Percentiles rank a stretch among this genome's conserved stretches.
Conservation (phyloP, 2,797 vertebrate species). For the Dipus sagitta region DNA sequence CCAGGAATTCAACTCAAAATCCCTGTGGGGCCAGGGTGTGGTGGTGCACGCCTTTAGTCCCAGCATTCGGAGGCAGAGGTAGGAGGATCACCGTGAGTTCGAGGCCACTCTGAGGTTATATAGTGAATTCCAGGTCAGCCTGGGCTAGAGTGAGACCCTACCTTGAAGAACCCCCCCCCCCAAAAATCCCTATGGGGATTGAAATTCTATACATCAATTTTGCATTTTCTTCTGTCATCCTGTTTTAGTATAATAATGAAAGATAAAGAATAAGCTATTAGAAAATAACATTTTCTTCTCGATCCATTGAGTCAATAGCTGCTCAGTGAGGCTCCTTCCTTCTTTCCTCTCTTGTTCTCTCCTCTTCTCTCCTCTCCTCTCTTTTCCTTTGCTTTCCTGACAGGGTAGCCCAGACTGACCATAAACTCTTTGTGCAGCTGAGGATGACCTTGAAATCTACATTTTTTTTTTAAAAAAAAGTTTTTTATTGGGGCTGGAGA, state of each 20-base stretch:
- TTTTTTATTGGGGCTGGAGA: too few species aligned
- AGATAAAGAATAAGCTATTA: background rate
- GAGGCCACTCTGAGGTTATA: too few species aligned
- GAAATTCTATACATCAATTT: background rate
- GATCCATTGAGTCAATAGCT: constrained; percentile 23
- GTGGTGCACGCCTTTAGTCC: too few species aligned
- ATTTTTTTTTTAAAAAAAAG: too few species aligned
- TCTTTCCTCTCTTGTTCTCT: background rate
- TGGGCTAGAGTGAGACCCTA: too few species aligned
- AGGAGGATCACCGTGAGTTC: too few species aligned
- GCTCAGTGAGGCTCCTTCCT: background rate
- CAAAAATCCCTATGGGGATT: background rate
- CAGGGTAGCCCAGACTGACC: background rate
- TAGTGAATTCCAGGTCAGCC: too few species aligned
- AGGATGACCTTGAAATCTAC: too few species aligned
- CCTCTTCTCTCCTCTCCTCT: background rate
- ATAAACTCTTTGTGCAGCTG: background rate
- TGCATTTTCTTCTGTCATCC: background rate
- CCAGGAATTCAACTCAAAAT: background rate
- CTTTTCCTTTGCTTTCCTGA: background rate
- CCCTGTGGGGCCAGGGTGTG: background rate
- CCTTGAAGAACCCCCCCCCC: background rate
- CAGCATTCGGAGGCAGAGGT: too few species aligned
- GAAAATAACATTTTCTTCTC: background rate
- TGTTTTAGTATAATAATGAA: background rate